Percentiles rank a stretch among this genome's conserved stretches.
Conservation (phyloP, 2,797 vertebrate species). For the Periparus ater region DNA sequence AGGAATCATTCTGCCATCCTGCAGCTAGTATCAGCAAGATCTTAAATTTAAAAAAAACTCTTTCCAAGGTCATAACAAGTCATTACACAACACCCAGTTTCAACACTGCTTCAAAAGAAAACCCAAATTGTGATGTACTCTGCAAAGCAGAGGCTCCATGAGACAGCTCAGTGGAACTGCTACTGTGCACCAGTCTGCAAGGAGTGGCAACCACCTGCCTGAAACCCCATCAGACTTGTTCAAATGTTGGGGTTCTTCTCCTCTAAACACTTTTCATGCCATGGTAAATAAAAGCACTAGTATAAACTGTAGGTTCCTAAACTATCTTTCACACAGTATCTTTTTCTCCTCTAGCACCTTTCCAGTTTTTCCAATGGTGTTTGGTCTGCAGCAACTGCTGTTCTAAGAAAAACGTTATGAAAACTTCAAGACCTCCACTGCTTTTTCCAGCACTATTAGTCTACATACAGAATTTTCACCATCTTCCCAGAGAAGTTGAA, state of each 20-base stretch:
- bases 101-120: neutral
- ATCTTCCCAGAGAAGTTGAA: neutral
- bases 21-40: neutral
- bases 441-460: neutral
- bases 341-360: neutral
- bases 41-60: neutral
- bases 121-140: neutral
- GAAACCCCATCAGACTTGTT: neutral
- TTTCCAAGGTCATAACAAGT: neutral
- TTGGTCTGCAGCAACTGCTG: neutral
- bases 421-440: neutral
- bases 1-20: neutral
- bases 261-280: neutral
- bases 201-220: rapidly evolving
- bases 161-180: neutral
- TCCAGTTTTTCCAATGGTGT: neutral
- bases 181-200: neutral
- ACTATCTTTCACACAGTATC: neutral
- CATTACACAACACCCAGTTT: neutral
- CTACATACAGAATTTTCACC: neutral
- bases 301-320: neutral
- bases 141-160: neutral
- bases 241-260: neutral
- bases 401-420: neutral
- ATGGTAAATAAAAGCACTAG: neutral